Percentiles rank a stretch among this genome's conserved stretches.
phyloP scores from a whole-genome alignment of 2,888 invertebrate species.

The Barypeithes pellucidus region DNA sequence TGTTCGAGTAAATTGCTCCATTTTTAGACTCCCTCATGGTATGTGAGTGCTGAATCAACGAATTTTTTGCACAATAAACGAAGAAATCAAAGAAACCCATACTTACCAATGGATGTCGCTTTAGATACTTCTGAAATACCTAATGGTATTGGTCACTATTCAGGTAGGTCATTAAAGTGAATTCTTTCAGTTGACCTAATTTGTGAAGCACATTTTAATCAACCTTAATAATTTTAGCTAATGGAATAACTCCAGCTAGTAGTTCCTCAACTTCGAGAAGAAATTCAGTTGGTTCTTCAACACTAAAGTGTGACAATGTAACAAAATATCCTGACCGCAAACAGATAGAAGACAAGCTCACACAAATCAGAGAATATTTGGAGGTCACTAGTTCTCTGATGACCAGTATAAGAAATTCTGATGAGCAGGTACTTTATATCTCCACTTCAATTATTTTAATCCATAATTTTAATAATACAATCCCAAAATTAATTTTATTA shows the following conservation, averaged over 20 bases:
- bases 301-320: constrained; percentile 69
- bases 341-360: constrained; percentile 80
- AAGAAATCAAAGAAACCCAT: constrained; percentile 60
- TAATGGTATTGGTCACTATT: constrained; percentile 51
- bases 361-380: constrained; percentile 83
- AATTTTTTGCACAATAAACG: constrained; percentile 62
- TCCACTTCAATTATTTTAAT: too few species aligned
- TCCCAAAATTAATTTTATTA: constrained; percentile 6
- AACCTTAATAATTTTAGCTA: constrained; percentile 54
- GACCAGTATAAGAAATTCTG: constrained; percentile 78
- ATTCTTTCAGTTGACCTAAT: background rate
- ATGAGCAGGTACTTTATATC: constrained; percentile 76
- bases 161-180: constrained; percentile 37
- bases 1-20: constrained; percentile 31
- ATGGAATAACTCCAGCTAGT: constrained; percentile 64
- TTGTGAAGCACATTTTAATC: background rate
- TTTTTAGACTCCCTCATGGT: constrained; percentile 60
- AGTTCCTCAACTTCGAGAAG: constrained; percentile 67
- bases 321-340: constrained; percentile 77
- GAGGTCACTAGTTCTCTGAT: constrained; percentile 81
- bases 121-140: constrained; percentile 55
- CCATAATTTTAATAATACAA: background rate
- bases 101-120: constrained; percentile 60
- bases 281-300: constrained; percentile 66
- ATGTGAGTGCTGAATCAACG: constrained; percentile 57